Evolutionary conservation across 1,140 invertebrate species (phyloP), one percentile per base, ranked within the genome.

Genomic region (Nymphalis io): DNA sequence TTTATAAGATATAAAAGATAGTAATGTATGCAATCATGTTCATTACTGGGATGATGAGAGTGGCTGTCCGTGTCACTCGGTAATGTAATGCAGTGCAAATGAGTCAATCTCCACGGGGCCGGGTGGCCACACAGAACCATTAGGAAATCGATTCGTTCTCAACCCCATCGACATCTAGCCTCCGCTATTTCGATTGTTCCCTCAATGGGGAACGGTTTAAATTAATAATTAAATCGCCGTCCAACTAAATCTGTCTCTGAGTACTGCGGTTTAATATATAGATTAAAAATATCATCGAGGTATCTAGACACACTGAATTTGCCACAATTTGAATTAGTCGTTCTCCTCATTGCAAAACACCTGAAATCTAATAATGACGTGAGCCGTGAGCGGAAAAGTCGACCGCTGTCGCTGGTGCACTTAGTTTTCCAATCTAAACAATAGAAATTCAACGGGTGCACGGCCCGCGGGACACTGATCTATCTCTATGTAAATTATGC

Each of bases 81-180:
- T 91, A 91, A 91, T 91, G 89, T 91, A 90, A 91, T 91, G 88
- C 89, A 89, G 89, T 90, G 89, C 89, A 88, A 91, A 91, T 89
- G 88, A 90, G 87, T 91, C 89, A 90, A 91, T 91, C 89, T 91
- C 89, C 74, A 83, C 81, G 89, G 79, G 51, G 79, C 74, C 83
- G 79, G 81, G 79, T 81, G 80, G 84, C 76, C 85, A 84, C 80
- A 80, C 84, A 84, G 70, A 74, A 80, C 89, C 80, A 90, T 91
- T 90, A 90, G 85, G 84, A 87, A 89, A 91, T 91, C 87, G 85
- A 89, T 88, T 88, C 81, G 77, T 84, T 85, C 76, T 80, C 75
- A 83, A 76, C 80, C 79, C 76, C 81, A 79, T 84, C 81, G 69
- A 72, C 78, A 81, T 80, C 80, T 81, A 81, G 69, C 73, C 27